Percentiles rank a stretch among this genome's conserved stretches.
phyloP scores from a whole-genome alignment of 2,797 vertebrate species.

The Phrynocephalus forsythii region DNA sequence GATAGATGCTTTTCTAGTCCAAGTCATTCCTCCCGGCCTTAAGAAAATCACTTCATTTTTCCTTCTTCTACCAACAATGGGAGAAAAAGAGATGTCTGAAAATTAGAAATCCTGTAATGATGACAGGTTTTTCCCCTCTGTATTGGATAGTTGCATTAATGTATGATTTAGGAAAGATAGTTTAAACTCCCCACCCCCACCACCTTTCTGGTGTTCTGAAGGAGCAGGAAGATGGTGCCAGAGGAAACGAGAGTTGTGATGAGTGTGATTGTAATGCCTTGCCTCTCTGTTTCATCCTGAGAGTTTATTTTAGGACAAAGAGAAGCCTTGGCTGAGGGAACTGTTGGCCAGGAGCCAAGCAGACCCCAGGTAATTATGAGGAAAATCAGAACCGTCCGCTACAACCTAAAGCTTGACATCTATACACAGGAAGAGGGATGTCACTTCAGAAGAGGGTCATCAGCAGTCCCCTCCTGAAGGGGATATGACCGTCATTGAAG shows the following conservation, averaged over 20 bases:
- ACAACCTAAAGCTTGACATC: conserved; percentile 1
- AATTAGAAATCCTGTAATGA: not conserved
- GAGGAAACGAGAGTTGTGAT: not conserved
- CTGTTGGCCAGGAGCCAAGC: not conserved
- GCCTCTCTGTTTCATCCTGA: not conserved
- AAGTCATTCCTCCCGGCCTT: not conserved
- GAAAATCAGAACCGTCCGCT: not conserved
- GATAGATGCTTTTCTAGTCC: not conserved
- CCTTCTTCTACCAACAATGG: not conserved
- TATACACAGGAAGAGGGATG: not conserved
- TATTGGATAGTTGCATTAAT: not conserved
- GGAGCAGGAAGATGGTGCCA: not conserved
- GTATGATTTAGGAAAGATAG: conserved; percentile 1
- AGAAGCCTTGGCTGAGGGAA: not conserved
- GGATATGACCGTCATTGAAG: not conserved
- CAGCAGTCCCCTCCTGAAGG: not conserved
- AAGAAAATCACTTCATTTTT: not conserved
- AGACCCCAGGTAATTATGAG: conserved; percentile 12
- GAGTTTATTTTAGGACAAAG: conserved; percentile 17
- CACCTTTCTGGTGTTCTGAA: not conserved
- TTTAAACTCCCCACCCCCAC: not conserved
- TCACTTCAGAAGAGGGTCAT: not conserved
- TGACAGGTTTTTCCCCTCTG: not conserved
- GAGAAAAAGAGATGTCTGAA: not conserved
- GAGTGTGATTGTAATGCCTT: not conserved